A percentile compares a stretch with the other conserved stretches of the same genome.
These are phyloP conservation scores for Lepus europaeus DNA, from an alignment of 2,113 vertebrate genomes.

Conservation along the genomic window DNA sequence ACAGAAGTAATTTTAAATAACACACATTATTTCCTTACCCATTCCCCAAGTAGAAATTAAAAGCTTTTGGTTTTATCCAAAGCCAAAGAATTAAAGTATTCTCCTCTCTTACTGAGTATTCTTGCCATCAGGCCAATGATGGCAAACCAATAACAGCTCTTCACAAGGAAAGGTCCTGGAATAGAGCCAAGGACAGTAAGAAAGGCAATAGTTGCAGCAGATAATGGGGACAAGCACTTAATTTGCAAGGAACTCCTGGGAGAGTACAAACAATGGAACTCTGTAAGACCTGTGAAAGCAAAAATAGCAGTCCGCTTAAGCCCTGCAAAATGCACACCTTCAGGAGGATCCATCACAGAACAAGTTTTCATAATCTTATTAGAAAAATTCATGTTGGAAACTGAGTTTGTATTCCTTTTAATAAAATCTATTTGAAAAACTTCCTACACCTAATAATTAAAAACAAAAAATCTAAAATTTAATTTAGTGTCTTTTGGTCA, in stretches of 20 bases:
- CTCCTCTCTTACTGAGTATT: not conserved
- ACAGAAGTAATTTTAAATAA: not conserved
- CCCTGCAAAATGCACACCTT: not conserved
- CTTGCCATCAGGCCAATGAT: not conserved
- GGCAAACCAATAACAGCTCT: not conserved
- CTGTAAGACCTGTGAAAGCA: not conserved
- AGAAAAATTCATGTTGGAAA: not conserved
- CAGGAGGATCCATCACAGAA: not conserved
- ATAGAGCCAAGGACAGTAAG: not conserved
- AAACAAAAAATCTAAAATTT: not conserved
- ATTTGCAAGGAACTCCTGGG: not conserved
- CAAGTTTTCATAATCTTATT: not conserved
- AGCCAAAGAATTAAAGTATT: not conserved
- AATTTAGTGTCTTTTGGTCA: not conserved
- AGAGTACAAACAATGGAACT: not conserved
- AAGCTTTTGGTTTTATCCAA: not conserved
- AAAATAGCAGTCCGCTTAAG: not conserved
- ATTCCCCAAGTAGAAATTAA: slow-evolving; percentile 21
- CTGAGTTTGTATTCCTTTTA: slow-evolving; percentile 24
- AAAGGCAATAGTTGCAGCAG: not conserved
- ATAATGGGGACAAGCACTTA: not conserved
- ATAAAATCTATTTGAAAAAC: not conserved
- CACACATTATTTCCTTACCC: not conserved
- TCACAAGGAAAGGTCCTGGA: not conserved
- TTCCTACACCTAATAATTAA: not conserved